Percentiles rank a stretch among this genome's conserved stretches.
These are phyloP conservation scores for Amphimallon solstitiale DNA, from an alignment of 2,888 invertebrate species.

Conservation along the genomic window DNA sequence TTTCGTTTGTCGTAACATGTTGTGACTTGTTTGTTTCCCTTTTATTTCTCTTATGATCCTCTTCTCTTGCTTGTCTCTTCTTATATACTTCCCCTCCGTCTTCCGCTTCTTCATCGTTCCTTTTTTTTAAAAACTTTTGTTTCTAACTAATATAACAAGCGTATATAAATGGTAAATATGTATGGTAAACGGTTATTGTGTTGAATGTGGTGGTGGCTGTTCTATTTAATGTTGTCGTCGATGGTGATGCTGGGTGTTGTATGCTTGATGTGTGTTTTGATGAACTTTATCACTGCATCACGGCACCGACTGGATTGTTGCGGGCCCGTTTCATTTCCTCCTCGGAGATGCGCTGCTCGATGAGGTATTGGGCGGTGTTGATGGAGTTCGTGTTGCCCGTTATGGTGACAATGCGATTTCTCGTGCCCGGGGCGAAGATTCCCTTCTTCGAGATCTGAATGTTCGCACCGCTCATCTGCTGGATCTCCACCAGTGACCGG, in stretches of 20 bases:
- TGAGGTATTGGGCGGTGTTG: constrained; percentile 91
- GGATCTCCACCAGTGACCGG: constrained; percentile 95
- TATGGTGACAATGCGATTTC: constrained; percentile 97
- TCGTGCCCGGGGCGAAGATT: constrained; percentile 95
- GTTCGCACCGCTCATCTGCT: constrained; percentile 96
- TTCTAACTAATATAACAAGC: constrained; percentile 28
- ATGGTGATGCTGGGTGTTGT: too few relatives aligned
- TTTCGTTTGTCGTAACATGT: too few relatives aligned
- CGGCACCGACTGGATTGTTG: constrained; percentile 80
- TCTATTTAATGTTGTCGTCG: too few relatives aligned
- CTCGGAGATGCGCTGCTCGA: constrained; percentile 95
- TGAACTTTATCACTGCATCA: constrained; percentile 70
- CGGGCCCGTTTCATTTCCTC: constrained; percentile 95
- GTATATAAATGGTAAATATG: constrained; percentile 19
- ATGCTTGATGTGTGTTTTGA: constrained; percentile 13
- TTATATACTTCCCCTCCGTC: too few relatives aligned
- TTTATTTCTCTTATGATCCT: too few relatives aligned
- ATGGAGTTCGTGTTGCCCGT: constrained; percentile 90
- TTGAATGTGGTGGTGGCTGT: not conserved
- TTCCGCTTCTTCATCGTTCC: too few relatives aligned
- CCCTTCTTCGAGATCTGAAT: constrained; percentile 99
- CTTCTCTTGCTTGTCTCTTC: too few relatives aligned
- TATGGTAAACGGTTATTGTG: constrained; percentile 6
- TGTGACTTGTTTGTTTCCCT: too few relatives aligned
- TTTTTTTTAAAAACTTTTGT: too few relatives aligned